Evolutionary conservation across 2,797 vertebrate genomes (phyloP).

Genomic region (Sebastolobus altivelis): DNA sequence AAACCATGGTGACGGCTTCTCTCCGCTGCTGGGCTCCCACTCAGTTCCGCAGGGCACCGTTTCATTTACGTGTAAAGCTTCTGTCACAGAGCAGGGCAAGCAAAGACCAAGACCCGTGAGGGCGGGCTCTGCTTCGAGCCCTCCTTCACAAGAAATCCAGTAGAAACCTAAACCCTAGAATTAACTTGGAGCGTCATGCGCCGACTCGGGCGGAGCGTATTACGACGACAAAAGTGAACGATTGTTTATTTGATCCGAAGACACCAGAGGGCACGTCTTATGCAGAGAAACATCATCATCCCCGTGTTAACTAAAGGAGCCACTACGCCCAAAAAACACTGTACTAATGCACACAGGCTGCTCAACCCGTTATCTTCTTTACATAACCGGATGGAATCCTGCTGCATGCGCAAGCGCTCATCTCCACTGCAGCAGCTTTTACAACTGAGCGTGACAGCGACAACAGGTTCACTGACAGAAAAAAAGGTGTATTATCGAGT

Average conservation of each 20-base stretch:
- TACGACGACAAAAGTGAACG: not conserved
- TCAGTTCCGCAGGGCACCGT: conserved; percentile 56
- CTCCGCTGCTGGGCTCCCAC: not conserved
- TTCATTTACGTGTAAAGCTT: conserved; percentile 32
- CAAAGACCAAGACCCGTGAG: conserved; percentile 43
- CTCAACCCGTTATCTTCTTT: conserved; percentile 43
- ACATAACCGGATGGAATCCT: conserved; percentile 33
- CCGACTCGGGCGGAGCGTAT: conserved; percentile 42
- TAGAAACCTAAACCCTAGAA: conserved; percentile 53
- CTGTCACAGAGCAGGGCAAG: conserved; percentile 8
- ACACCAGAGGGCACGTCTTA: not conserved
- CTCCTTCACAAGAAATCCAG: conserved; percentile 68
- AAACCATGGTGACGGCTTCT: conserved; percentile 28
- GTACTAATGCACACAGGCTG: not conserved
- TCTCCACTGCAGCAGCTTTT: conserved; percentile 67
- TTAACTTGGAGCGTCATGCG: conserved; percentile 65
- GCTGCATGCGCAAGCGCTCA: conserved; percentile 68
- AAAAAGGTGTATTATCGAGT: not conserved
- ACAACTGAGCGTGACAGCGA: conserved; percentile 5
- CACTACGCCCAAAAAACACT: not conserved
- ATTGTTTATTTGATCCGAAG: not conserved
- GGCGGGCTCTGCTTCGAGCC: conserved; percentile 76
- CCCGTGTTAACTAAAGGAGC: not conserved
- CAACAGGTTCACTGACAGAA: conserved; percentile 22
- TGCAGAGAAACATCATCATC: not conserved